Percentiles rank a stretch among this genome's conserved stretches.
Conservation (phyloP, 2,888 invertebrate genomes). For the Drosophila mayaguana region DNA sequence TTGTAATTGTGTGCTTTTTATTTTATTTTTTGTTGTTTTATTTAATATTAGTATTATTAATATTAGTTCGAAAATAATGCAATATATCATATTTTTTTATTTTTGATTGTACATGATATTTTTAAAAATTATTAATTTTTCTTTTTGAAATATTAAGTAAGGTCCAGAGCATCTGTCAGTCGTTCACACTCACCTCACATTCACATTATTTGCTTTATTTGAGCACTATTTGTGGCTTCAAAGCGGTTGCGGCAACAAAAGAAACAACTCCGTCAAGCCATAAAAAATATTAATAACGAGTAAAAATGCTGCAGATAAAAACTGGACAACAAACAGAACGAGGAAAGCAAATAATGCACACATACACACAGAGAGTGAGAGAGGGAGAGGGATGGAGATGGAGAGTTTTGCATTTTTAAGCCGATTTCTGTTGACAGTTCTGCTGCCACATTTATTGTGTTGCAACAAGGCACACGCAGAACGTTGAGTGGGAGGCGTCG, state of each 20-base stretch:
- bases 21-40: too few relatives aligned
- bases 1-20: too few relatives aligned
- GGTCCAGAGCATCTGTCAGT: background rate
- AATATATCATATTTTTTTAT: too few relatives aligned
- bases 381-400: background rate
- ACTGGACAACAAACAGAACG: slow-evolving; percentile 19
- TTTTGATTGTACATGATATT: too few relatives aligned
- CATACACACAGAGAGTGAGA: background rate
- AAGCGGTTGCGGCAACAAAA: slow-evolving; percentile 37
- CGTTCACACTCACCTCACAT: background rate
- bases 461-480: slow-evolving; percentile 9
- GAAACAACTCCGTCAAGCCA: slow-evolving; percentile 40
- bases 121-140: too few relatives aligned
- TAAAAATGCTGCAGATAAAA: slow-evolving; percentile 37
- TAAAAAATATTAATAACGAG: slow-evolving; percentile 59
- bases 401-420: slow-evolving; percentile 53
- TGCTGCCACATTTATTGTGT: slow-evolving; percentile 10
- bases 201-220: slow-evolving; percentile 13
- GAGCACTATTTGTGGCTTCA: slow-evolving; percentile 38
- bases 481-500: slow-evolving; percentile 1
- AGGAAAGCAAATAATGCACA: slow-evolving; percentile 10
- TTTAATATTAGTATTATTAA: too few relatives aligned
- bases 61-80: too few relatives aligned
- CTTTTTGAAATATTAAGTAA: too few relatives aligned
- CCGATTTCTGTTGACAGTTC: slow-evolving; percentile 49